Conservation (phyloP, 2,888 invertebrate genomes). For the Strigamia transsilvanica region DNA sequence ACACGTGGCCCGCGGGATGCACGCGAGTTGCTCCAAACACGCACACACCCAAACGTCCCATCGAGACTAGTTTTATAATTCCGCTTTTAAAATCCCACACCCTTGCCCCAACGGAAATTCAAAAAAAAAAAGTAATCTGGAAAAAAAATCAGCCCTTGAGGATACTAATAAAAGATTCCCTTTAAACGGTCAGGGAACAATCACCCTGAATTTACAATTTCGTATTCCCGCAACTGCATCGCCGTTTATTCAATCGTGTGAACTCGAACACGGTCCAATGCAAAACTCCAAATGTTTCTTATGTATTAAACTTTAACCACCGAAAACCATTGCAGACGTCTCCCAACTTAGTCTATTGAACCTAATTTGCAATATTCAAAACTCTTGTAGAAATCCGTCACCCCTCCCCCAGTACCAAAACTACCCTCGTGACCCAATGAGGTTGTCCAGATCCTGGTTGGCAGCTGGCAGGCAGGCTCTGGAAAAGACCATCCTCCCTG, state of each 20-base stretch:
- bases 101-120: background rate
- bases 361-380: background rate
- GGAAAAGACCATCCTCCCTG: slow-evolving; percentile 42
- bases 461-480: slow-evolving; percentile 45
- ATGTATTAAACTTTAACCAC: no score
- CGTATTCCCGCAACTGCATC: no score
- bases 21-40: slow-evolving; percentile 48
- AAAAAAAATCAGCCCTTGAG: background rate
- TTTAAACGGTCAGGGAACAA: no score
- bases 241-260: no score
- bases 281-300: no score
- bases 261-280: no score
- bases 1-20: slow-evolving; percentile 48
- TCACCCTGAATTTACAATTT: no score
- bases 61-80: slow-evolving; percentile 18
- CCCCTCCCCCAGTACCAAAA: background rate
- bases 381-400: background rate
- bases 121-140: background rate
- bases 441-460: slow-evolving; percentile 44
- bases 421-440: slow-evolving; percentile 15
- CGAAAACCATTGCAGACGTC: no score
- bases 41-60: slow-evolving; percentile 43
- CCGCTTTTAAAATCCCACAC: slow-evolving; percentile 7
- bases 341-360: background rate
- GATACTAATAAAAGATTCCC: background rate